Evolutionary conservation across 1,140 invertebrate genomes (phyloP).

Genomic region (Caligus rogercresseyi): DNA sequence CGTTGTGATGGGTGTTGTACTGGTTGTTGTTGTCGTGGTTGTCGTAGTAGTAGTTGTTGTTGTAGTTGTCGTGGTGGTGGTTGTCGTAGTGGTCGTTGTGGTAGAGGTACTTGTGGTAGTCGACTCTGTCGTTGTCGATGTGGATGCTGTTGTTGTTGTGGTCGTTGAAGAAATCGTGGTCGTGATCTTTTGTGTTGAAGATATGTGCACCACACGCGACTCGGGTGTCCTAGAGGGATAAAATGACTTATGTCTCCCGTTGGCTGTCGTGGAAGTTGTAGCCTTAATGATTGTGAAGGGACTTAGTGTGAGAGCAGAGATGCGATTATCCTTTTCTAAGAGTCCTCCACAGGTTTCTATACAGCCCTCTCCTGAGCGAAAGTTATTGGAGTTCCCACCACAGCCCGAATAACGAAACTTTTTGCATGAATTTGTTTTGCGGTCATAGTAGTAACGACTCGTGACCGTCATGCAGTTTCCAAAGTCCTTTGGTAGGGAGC

Average conservation of each 20-base stretch:
- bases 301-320: neutral
- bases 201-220: neutral
- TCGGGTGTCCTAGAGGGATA: neutral
- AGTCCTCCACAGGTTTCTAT: slow-evolving; percentile 26
- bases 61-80: neutral
- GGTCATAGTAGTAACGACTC: slow-evolving; percentile 22
- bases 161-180: neutral
- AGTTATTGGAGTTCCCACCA: slow-evolving; percentile 71
- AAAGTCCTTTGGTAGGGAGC: slow-evolving; percentile 7
- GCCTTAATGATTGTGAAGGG: slow-evolving; percentile 4
- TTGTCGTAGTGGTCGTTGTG: neutral
- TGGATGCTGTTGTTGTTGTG: neutral
- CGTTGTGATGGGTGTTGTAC: neutral
- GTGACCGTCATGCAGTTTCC: slow-evolving; percentile 7
- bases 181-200: neutral
- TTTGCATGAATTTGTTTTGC: slow-evolving; percentile 18
- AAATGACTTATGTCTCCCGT: neutral
- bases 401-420: slow-evolving; percentile 41
- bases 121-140: neutral
- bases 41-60: neutral
- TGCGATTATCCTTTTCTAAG: slow-evolving; percentile 5
- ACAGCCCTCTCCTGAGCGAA: slow-evolving; percentile 61
- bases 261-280: neutral
- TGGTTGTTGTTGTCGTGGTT: neutral
- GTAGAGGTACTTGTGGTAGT: neutral